A percentile compares a stretch with the other conserved stretches of the same genome.
These are phyloP conservation scores for Akabosia matsudoensis DNA, from an alignment of 1,140 invertebrate genomes.

Conservation along the genomic window DNA sequence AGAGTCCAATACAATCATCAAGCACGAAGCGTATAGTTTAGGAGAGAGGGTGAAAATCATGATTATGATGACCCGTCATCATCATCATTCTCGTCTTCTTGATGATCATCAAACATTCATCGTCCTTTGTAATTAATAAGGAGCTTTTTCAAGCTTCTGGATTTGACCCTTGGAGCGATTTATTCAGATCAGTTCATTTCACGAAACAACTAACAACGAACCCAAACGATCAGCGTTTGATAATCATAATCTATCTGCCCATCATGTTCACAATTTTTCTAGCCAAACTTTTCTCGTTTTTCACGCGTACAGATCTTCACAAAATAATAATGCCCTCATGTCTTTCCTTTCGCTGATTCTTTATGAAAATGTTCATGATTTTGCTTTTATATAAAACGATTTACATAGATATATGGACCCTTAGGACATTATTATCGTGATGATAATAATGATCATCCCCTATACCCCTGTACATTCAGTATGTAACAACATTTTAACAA, in stretches of 20 bases:
- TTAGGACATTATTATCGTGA: constrained; percentile 7
- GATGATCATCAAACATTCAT: not conserved
- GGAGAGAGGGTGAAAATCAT: constrained; percentile 1
- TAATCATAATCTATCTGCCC: too few species aligned
- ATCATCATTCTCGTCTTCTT: not conserved
- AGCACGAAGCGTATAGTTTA: too few species aligned
- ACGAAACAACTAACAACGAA: too few species aligned
- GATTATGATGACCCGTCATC: constrained; percentile 8
- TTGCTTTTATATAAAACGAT: not conserved
- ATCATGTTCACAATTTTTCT: constrained; percentile 6
- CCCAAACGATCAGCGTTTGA: too few species aligned
- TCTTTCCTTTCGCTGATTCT: not conserved
- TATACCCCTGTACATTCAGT: too few species aligned
- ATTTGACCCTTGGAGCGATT: constrained; percentile 22
- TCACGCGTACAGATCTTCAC: not conserved
- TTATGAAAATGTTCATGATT: not conserved
- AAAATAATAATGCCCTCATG: constrained; percentile 22
- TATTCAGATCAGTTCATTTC: not conserved
- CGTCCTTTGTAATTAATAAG: constrained; percentile 21
- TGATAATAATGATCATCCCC: too few species aligned
- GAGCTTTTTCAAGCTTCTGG: constrained; percentile 22
- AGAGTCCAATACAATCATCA: constrained; percentile 18
- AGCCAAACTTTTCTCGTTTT: too few species aligned
- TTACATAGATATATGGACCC: not conserved
- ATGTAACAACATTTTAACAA: too few species aligned